phyloP scores from a whole-genome alignment of 2,888 invertebrate species.

The Dione juno region DNA sequence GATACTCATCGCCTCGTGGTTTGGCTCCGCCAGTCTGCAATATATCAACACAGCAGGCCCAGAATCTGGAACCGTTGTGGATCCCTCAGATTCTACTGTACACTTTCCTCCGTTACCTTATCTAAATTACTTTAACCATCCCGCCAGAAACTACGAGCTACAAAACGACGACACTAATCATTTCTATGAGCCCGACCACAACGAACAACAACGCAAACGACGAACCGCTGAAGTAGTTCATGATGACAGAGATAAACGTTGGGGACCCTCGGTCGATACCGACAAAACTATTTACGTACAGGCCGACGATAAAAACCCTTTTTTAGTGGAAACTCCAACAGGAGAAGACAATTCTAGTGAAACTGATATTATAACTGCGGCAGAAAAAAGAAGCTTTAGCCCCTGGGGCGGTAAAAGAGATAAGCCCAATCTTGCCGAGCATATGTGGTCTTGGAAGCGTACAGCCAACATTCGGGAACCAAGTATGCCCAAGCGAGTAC shows the following conservation, averaged over 20 bases:
- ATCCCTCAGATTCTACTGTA: slow-evolving; percentile 54
- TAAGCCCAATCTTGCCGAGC: slow-evolving; percentile 54
- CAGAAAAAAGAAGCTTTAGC: slow-evolving; percentile 71
- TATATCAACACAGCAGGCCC: slow-evolving; percentile 65
- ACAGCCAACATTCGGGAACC: slow-evolving; percentile 65
- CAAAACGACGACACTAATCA: slow-evolving; percentile 50
- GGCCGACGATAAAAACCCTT: slow-evolving; percentile 55
- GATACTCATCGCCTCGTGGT: slow-evolving; percentile 70
- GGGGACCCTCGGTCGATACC: slow-evolving; percentile 60
- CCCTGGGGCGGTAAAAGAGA: slow-evolving; percentile 77
- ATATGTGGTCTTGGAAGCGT: slow-evolving; percentile 76
- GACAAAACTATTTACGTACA: slow-evolving; percentile 58
- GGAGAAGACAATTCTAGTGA: slow-evolving; percentile 58
- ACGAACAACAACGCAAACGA: slow-evolving; percentile 51
- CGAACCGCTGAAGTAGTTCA: slow-evolving; percentile 46
- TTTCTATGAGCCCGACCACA: slow-evolving; percentile 49
- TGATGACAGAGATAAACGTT: slow-evolving; percentile 53
- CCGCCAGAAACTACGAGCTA: slow-evolving; percentile 50
- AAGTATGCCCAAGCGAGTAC: slow-evolving; percentile 76
- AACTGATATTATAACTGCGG: slow-evolving; percentile 44
- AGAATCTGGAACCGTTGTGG: slow-evolving; percentile 54
- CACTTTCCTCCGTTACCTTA: slow-evolving; percentile 59
- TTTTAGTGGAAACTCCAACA: slow-evolving; percentile 50
- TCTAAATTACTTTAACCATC: slow-evolving; percentile 56
- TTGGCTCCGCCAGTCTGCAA: slow-evolving; percentile 70